A percentile compares a stretch with the other conserved stretches of the same genome.
Evolutionary conservation across 2,888 invertebrate species (phyloP).

Genomic region (Xestia c-nigrum): DNA sequence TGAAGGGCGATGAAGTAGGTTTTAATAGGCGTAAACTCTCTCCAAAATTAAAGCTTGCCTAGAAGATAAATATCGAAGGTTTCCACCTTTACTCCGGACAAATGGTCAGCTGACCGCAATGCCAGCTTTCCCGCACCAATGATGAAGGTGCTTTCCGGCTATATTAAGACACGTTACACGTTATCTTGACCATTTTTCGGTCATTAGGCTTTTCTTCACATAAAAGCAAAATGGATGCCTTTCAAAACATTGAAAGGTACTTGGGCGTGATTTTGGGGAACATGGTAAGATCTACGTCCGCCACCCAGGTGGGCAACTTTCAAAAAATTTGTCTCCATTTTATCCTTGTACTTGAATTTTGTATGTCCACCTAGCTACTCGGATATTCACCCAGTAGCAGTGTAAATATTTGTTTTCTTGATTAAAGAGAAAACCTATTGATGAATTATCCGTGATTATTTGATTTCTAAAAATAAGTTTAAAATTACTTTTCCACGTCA

Average conservation of each 20-base stretch:
- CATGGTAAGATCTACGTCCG: background rate
- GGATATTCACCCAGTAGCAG: background rate
- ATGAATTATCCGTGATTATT: background rate
- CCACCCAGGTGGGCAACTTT: background rate
- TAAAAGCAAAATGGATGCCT: background rate
- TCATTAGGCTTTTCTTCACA: conserved; percentile 22
- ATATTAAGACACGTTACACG: conserved; percentile 28
- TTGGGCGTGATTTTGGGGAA: background rate
- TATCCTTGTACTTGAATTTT: background rate
- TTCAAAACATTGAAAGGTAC: background rate
- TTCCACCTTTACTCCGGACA: background rate
- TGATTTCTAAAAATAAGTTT: background rate
- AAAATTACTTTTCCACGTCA: background rate
- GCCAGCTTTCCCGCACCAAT: conserved; percentile 31
- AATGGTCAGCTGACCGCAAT: conserved; percentile 25
- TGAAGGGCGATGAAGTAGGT: conserved; percentile 18
- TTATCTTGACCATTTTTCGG: conserved; percentile 33
- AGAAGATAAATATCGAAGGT: conserved; percentile 13
- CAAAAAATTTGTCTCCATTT: too few relatives aligned
- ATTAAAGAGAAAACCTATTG: background rate
- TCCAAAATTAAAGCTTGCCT: conserved; percentile 20
- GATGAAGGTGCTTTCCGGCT: conserved; percentile 20
- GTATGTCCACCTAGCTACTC: too few relatives aligned
- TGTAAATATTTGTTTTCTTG: background rate
- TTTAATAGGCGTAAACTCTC: conserved; percentile 4